Conservation (phyloP, 2,888 invertebrate genomes). For the Adelphocoris suturalis region DNA sequence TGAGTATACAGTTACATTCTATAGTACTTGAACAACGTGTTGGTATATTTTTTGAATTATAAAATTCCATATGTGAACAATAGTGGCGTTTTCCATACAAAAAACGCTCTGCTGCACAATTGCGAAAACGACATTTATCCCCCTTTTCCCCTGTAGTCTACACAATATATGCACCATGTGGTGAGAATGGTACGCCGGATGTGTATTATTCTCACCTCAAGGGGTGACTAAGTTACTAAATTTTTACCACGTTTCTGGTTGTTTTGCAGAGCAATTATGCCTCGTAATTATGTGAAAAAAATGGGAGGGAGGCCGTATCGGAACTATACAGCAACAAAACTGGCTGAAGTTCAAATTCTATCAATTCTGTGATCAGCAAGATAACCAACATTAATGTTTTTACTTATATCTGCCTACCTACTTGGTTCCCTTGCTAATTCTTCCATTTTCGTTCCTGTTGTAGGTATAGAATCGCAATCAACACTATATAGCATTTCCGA, state of each 20-base stretch:
- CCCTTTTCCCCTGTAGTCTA: no score
- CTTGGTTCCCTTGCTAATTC: background rate
- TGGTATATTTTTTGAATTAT: no score
- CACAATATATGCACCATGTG: no score
- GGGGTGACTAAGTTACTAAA: background rate
- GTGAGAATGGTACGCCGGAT: background rate
- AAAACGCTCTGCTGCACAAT: no score
- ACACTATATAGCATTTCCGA: background rate
- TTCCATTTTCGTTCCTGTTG: background rate
- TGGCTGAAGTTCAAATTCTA: slow-evolving; percentile 1
- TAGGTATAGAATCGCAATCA: background rate
- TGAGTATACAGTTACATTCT: no score
- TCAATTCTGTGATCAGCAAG: background rate
- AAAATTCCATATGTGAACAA: no score
- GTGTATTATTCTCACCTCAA: background rate
- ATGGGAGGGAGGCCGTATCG: background rate
- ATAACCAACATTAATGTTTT: background rate
- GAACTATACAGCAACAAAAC: background rate
- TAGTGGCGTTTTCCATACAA: no score
- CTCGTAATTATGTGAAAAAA: background rate
- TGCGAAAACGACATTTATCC: no score
- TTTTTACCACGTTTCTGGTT: background rate
- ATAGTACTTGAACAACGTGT: no score
- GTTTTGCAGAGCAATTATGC: slow-evolving; percentile 8
- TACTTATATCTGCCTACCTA: no score